These are phyloP conservation scores for Coregonus sp. DNA, from an alignment of 2,797 vertebrate species.

Conservation along the genomic window DNA sequence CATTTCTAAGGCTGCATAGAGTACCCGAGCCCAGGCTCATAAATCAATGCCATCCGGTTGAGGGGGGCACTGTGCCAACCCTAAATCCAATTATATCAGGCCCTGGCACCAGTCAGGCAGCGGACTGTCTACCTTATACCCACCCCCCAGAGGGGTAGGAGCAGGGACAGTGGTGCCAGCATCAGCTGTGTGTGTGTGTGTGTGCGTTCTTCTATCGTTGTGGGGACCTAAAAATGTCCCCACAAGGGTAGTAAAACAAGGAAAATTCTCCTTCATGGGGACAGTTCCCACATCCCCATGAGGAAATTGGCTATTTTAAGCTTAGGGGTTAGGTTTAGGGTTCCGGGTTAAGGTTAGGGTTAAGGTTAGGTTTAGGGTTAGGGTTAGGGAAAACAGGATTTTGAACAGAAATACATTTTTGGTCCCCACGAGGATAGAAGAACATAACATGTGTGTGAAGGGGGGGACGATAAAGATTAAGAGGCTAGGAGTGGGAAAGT, in stretches of 20 bases:
- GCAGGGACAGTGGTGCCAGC: slow-evolving; percentile 49
- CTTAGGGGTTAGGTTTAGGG: no score
- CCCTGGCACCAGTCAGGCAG: slow-evolving; percentile 69
- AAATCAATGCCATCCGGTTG: slow-evolving; percentile 62
- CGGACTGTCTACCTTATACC: slow-evolving; percentile 57
- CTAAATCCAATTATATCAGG: slow-evolving; percentile 69
- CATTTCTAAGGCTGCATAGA: slow-evolving; percentile 27
- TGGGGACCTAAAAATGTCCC: no score
- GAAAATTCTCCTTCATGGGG: no score
- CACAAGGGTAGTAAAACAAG: no score
- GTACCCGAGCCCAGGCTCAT: slow-evolving; percentile 53
- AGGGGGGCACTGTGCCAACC: slow-evolving; percentile 56
- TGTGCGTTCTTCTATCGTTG: no score
- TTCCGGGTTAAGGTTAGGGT: no score
- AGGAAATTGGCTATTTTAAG: no score
- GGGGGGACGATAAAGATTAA: neutral
- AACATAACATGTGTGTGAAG: slow-evolving; percentile 1
- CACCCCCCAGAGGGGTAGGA: slow-evolving; percentile 7
- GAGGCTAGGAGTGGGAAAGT: neutral
- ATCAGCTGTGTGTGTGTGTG: slow-evolving; percentile 44
- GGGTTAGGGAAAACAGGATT: no score
- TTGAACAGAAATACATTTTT: no score
- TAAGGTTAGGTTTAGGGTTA: no score
- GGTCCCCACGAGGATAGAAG: no score
- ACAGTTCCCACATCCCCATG: no score